Evolutionary conservation across 2,113 vertebrate species (phyloP).

Genomic region (Steatornis caripensis): DNA sequence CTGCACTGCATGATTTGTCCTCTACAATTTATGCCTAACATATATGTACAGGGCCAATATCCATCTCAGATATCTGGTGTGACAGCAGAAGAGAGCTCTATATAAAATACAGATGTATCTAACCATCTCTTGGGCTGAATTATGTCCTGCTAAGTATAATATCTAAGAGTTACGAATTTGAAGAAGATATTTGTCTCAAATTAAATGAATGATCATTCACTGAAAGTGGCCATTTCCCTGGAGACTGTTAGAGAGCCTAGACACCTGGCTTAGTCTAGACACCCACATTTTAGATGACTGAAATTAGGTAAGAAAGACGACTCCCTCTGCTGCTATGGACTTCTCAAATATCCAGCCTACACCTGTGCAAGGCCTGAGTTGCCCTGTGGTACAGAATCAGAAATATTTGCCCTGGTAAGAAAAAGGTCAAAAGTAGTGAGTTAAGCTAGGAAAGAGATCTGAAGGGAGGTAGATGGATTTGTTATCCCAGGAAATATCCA

Average conservation of each 20-base stretch:
- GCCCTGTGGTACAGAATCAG: not conserved
- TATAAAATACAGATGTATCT: not conserved
- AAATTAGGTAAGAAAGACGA: not conserved
- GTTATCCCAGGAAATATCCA: not conserved
- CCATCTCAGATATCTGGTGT: not conserved
- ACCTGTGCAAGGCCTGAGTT: not conserved
- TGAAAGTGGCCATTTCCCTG: not conserved
- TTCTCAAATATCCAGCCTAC: not conserved
- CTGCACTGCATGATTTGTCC: not conserved
- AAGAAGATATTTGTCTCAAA: not conserved
- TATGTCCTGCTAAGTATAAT: not conserved
- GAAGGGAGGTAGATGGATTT: not conserved
- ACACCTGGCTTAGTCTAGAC: not conserved
- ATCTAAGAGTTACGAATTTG: not conserved
- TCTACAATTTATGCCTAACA: not conserved
- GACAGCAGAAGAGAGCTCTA: not conserved
- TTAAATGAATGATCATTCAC: slow-evolving; percentile 21
- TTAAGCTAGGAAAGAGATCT: not conserved
- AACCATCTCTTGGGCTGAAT: not conserved
- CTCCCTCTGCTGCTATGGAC: not conserved
- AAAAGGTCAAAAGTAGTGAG: not conserved
- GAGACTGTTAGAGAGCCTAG: not conserved
- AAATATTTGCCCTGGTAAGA: not conserved
- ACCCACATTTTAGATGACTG: not conserved
- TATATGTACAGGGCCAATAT: not conserved